Base-by-base conservation (phyloP, 2,113 vertebrate species). In the Sinosuthora webbiana region DNA sequence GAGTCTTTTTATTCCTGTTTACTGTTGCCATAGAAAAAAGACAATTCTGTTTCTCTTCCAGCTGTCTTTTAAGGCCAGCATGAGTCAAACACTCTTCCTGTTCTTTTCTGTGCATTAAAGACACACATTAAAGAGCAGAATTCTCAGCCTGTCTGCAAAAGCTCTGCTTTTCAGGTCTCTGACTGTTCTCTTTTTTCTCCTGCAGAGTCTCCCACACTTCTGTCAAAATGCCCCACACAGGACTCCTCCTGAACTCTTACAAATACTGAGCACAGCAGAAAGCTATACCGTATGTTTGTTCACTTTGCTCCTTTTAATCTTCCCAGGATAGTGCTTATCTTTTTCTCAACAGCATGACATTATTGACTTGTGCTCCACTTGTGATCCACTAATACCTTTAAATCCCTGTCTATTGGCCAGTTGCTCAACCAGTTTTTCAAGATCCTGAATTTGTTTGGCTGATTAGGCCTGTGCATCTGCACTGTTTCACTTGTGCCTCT, bases 351-450 rank as follows among this genome's bases (percentile, higher is more conserved):
- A 87, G 88, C 74, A 79, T 90, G 90, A 87, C 88, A 78, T 93
- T 95, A 93, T 90, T 94, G 93, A 96, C 93, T 94, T 75, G 75
- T 79, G 88, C 93, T 90, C 85, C 85, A 93, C 93, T 94, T 93
- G 78, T 94, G 94, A 95, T 94, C 88, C 88, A 79, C 94, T 95
- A 96, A 95, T 95, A 91, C 91, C 78, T 93, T 90, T 92, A 93
- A 96, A 96, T 93, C 93, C 90, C 85, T 71, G 39, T 75, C 82
- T 93, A 27, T 78, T 87, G 85, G 85, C 74, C 62, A 18, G 74
- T 75, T 95, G 74, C 83, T 93, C 88, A 92, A 60, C 28, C 78
- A 90, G 69, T 90, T 94, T 94, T 87, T 82, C 88, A 50, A 82
- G 93, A 90, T 79, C 82, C 82, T 85, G 65, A 75, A 63, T 95